Base-by-base conservation (phyloP, 2,888 invertebrate genomes). In the Teleogryllus oceanicus region DNA sequence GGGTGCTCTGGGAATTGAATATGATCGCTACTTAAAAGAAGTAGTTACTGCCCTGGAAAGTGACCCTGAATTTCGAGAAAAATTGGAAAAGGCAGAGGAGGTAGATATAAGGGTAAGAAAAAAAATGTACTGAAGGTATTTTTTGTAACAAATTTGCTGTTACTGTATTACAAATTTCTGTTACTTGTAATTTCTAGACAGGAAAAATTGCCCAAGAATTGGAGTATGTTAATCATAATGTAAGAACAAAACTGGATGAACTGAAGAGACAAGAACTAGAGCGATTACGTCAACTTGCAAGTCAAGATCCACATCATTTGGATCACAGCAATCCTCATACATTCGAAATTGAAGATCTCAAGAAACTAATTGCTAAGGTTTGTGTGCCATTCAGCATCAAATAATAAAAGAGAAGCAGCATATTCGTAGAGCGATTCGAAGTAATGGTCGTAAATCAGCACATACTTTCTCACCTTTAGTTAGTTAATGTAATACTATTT, bases 331-430 rank as follows among this genome's bases (percentile, higher is more conserved):
- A 98, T 87, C 93, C 94, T 2, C 94, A 97, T 84, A 96, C 96
- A 0, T 99, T 99, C 86, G 98, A 98, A 88, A 93, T 96, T 83
- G 94, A 95, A 82, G 99, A 99, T 89, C 89, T 99, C 83, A 94
- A 94, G 84, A 96, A 94, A 86, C 90, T 99, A 5, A 98, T 99
- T 81, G 89, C 92, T 78, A 94, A 96, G 88, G 94, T 90, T 84
- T 37, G 37, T 37, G 37, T 37, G 37, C 37, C 8, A 81, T 83
- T 21, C 5, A 76, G 11, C 5, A 24, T 37, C 8, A 37, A 37
- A 37, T 37, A 37, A 37, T 37, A 37, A 37, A 21, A 37, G 37
- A 37, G 37, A 37, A 37, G 37, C 37, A 37, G 37, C 37, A 37
- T 37, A 37, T 37, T 37, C 8, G 37, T 37, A 37, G 37, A 37